Conservation (phyloP, 2,113 vertebrate species). For the Corythaixoides concolor region DNA sequence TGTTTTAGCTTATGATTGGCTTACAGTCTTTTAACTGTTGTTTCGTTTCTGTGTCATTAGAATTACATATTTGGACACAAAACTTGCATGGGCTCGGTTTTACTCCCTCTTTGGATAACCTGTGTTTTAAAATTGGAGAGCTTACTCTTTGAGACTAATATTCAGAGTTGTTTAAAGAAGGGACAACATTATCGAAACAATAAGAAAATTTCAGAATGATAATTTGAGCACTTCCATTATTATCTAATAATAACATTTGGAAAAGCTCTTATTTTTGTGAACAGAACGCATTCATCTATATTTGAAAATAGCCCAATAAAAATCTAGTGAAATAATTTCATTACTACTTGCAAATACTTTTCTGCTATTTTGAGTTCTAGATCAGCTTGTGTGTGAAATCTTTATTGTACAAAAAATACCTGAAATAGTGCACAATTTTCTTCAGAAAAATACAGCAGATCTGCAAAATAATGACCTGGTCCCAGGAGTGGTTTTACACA, state of each 20-base stretch:
- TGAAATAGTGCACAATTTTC: neutral
- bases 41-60: neutral
- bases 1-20: neutral
- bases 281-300: slow-evolving; percentile 13
- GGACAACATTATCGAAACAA: neutral
- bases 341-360: slow-evolving; percentile 30
- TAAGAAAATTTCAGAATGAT: neutral
- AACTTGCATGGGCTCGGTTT: neutral
- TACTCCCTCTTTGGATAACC: neutral
- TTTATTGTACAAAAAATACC: neutral
- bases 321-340: neutral
- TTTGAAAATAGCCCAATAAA: slow-evolving; percentile 33
- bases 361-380: neutral
- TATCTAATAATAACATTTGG: neutral
- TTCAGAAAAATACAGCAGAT: neutral
- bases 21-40: neutral
- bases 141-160: neutral
- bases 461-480: neutral
- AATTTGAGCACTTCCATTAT: neutral
- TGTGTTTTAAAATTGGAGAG: neutral
- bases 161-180: neutral
- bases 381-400: neutral
- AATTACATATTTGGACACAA: neutral
- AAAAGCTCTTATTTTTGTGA: slow-evolving; percentile 12
- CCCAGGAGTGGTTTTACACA: neutral